phyloP scores from a whole-genome alignment of 2,113 vertebrate species.

The Lucifuga dentata region DNA sequence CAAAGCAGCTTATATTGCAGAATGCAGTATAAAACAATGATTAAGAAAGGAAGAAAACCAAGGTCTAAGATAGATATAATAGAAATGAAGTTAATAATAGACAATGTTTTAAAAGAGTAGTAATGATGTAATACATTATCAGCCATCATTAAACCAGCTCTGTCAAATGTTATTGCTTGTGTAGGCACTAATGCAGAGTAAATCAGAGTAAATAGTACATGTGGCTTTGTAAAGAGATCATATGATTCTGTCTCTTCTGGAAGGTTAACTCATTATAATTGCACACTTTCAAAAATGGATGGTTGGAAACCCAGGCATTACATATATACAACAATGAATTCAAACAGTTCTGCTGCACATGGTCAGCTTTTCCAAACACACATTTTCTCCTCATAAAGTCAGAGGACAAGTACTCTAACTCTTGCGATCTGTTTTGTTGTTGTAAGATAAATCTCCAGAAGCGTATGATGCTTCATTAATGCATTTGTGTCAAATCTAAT shows the following conservation, averaged over 20 bases:
- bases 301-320: conserved; percentile 37
- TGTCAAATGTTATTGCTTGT: background rate
- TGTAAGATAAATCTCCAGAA: conserved; percentile 18
- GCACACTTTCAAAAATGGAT: conserved; percentile 50
- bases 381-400: conserved; percentile 3
- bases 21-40: background rate
- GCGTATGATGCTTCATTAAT: conserved; percentile 7
- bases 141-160: conserved; percentile 2
- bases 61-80: too few species aligned
- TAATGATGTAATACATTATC: background rate
- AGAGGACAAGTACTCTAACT: conserved; percentile 6
- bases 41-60: too few species aligned
- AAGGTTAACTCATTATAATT: conserved; percentile 46
- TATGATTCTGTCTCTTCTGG: conserved; percentile 38
- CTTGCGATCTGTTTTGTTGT: conserved; percentile 4
- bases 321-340: conserved; percentile 25
- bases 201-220: conserved; percentile 33
- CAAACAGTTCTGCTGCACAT: conserved; percentile 11
- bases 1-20: background rate
- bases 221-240: conserved; percentile 58
- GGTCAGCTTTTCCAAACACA: conserved; percentile 26
- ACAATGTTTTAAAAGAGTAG: background rate
- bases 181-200: conserved; percentile 26
- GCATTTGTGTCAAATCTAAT: conserved; percentile 27
- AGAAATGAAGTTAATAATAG: background rate